Base-by-base conservation (phyloP, 2,113 vertebrate species). In the Blennius ocellaris region DNA sequence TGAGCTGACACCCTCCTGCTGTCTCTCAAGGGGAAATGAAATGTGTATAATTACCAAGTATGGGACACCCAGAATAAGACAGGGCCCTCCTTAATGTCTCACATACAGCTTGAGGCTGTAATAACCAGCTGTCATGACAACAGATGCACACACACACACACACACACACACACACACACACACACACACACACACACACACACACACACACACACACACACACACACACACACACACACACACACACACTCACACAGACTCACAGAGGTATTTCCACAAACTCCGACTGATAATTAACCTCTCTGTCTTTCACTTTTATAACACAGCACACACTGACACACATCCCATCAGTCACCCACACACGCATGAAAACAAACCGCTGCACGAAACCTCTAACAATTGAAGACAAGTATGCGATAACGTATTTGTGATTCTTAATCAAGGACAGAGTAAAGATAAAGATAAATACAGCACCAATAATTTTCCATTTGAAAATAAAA, bases 71-170 rank as follows among this genome's bases (percentile, higher is more conserved):
- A 73, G 66, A 83, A 62, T 48, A 79, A 81, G 80, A 78, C 62
- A 82, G 64, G 57, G 52, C 78, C 72, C 53, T 58, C 78, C 78
- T 82, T 85, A 62, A 70, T 49, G 65, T 58, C 73, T 82, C 83
- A 81, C 66, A 76, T 54, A 48, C 37, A 74, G 83, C 73, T 68
- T 62, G 82, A 82, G 52, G 63, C 57, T 57, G 69, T 89, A 90
- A 90, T 89, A 80, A 89, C 66, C 83, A 74, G 76, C 82, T 90
- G 87, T 76, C 63, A 62, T 37, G 6, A 73, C 53, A 60, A 77
- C 67, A 83, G 71, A 82, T 50, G 48, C 57, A 38, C 62, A n/a
- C 53, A 39, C 52, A 11, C 16, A 9, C 47, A 69, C 47, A 59
- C 75, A 72, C 70, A 80, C 56, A 4, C 21, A 30, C 21, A 30